These are phyloP conservation scores for Platysteira castanea DNA, from an alignment of 2,113 vertebrate genomes.

Conservation along the genomic window DNA sequence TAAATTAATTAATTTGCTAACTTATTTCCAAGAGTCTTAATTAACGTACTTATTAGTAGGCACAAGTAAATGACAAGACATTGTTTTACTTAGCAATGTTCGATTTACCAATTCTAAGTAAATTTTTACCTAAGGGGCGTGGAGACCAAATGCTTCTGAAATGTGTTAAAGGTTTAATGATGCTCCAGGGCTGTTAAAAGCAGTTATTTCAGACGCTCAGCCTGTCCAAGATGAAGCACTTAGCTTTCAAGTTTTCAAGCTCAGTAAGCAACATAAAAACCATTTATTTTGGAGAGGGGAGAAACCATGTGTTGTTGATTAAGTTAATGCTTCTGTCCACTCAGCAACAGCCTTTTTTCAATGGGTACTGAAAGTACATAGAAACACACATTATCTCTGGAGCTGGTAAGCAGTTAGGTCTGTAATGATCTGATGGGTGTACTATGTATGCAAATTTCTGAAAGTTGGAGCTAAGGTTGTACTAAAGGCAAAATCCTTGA, in stretches of 20 bases:
- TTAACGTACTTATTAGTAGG: constrained; percentile 55
- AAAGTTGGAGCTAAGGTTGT: neutral
- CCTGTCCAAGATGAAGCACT: constrained; percentile 21
- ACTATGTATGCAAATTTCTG: neutral
- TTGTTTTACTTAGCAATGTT: constrained; percentile 37
- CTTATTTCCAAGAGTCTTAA: constrained; percentile 68
- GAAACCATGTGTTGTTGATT: neutral
- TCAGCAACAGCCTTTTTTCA: constrained; percentile 35
- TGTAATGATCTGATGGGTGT: neutral
- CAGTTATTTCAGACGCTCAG: constrained; percentile 15
- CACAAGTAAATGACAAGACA: constrained; percentile 7
- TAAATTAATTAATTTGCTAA: constrained; percentile 73
- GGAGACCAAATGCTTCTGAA: constrained; percentile 25
- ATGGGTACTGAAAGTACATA: neutral
- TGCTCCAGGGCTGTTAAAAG: constrained; percentile 4
- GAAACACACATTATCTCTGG: neutral
- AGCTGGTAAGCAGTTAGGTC: neutral
- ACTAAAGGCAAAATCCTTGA: neutral
- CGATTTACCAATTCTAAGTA: neutral
- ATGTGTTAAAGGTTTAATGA: constrained; percentile 1
- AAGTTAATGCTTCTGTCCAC: constrained; percentile 7
- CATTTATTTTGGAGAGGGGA: neutral
- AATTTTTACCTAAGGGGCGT: neutral
- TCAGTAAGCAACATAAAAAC: constrained; percentile 34
- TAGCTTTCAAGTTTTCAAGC: constrained; percentile 48